Percentiles rank a stretch among this genome's conserved stretches.
phyloP scores from a whole-genome alignment of 2,888 invertebrate genomes.

The Nemoura dubitans region DNA sequence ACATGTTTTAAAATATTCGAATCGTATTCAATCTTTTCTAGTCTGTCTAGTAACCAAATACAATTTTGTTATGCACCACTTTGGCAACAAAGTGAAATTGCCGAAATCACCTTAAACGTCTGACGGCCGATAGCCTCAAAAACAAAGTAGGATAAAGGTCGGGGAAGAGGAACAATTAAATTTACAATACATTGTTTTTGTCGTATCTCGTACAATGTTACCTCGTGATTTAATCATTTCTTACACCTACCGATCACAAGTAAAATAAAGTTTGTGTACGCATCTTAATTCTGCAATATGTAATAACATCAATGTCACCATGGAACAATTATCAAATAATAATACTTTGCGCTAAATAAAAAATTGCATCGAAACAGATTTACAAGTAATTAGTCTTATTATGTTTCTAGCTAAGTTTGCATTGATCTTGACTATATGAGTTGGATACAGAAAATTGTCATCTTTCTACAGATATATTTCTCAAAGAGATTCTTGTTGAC shows the following conservation, averaged over 20 bases:
- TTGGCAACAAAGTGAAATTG: no score
- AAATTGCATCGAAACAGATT: background rate
- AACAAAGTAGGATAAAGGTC: background rate
- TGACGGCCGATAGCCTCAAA: no score
- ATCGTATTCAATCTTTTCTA: background rate
- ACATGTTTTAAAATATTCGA: background rate
- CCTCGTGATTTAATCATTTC: background rate
- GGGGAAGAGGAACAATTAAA: background rate
- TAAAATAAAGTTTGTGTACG: background rate
- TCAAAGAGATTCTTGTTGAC: background rate
- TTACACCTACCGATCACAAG: background rate
- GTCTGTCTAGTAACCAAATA: no score
- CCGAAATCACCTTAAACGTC: no score
- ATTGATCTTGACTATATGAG: constrained; percentile 3
- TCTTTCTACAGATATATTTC: background rate
- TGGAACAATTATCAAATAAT: background rate
- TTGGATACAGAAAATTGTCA: background rate
- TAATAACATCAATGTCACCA: background rate
- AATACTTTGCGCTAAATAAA: background rate
- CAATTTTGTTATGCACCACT: no score
- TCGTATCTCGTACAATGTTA: background rate
- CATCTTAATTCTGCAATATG: background rate
- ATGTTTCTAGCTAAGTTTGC: constrained; percentile 1
- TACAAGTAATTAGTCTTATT: background rate
- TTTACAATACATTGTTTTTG: no score